phyloP scores from a whole-genome alignment of 2,888 invertebrate genomes.

The Caradrina kadenii region DNA sequence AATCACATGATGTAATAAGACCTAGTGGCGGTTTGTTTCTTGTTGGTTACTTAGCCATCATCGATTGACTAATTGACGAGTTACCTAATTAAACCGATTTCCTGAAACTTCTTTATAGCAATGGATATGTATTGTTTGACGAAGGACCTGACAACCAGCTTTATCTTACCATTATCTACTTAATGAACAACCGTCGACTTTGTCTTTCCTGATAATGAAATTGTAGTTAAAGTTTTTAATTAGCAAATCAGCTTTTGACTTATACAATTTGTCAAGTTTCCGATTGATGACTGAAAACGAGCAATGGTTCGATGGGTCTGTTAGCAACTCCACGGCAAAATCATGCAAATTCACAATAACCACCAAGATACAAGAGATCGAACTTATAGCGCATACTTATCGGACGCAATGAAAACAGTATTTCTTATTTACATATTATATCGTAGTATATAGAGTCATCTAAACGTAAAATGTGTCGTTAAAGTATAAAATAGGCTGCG shows the following conservation, averaged over 20 bases:
- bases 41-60: no score
- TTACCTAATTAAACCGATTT: no score
- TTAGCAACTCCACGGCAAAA: constrained; percentile 4
- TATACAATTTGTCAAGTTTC: neutral
- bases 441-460: constrained; percentile 65
- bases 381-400: constrained; percentile 38
- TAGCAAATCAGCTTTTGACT: neutral
- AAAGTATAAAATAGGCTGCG: constrained; percentile 67
- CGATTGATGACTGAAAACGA: neutral
- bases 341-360: constrained; percentile 21
- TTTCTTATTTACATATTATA: constrained; percentile 52
- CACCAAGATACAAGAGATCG: constrained; percentile 23
- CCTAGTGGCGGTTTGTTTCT: neutral
- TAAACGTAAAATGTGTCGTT: constrained; percentile 65
- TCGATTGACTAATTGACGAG: no score
- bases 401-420: constrained; percentile 58
- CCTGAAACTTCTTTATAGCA: no score
- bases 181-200: no score
- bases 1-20: no score
- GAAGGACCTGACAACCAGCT: no score
- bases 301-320: neutral
- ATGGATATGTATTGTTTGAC: no score
- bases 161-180: no score
- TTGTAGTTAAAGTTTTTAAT: neutral
- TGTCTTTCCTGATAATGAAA: no score